Evolutionary conservation across 64 coral and sea anemone species (phyloP), one percentile per base, ranked within the genome.

Genomic region (Stichodactyla mertensii): DNA sequence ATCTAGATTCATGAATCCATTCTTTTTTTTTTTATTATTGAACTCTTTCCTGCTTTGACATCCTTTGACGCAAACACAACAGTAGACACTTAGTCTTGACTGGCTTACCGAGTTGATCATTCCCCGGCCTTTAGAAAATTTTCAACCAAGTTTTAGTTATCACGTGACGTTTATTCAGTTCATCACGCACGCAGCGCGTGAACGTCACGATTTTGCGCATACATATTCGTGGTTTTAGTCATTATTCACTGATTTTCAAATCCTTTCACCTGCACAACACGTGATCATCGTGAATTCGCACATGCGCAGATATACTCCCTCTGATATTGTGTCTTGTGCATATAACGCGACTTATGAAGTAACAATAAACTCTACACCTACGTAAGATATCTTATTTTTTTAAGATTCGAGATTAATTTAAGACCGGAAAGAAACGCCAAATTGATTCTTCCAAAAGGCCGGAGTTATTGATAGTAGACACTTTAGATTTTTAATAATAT

Each of bases 1-100:
- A 89, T 69, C 64, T 83, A 92, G 71, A 77, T 36, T 52, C 52
- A 45, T 64, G 16, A 57, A 31, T 27, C 60, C 59, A 90, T 85
- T 90, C 45, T 77, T 84, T 45, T 45, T 79, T 81, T 81, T 77
- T 84, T 45, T 45, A 52, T 81, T 81, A 51, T 16, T 74, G 69
- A 74, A 74, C 69, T 23, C 23, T 74, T 74, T 74, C 69, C 69
- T 74, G 69, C 69, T 31, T 74, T 31, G 24, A 74, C 69, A 31
- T 74, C 69, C 26, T 74, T 26, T 74, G 69, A 74, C 69, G 69
- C 69, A 74, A 74, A 9, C 27, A 74, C 26, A 74, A 9, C 27
- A 74, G 69, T 74, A 74, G 69, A 74, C 69, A 31, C 10, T 74
- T 74, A 27, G 24, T 74, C 69, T 74, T 74, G 69, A 27, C 69